Base-by-base conservation (phyloP, 2,888 invertebrate genomes). In the Kryphioiulus occultus region DNA sequence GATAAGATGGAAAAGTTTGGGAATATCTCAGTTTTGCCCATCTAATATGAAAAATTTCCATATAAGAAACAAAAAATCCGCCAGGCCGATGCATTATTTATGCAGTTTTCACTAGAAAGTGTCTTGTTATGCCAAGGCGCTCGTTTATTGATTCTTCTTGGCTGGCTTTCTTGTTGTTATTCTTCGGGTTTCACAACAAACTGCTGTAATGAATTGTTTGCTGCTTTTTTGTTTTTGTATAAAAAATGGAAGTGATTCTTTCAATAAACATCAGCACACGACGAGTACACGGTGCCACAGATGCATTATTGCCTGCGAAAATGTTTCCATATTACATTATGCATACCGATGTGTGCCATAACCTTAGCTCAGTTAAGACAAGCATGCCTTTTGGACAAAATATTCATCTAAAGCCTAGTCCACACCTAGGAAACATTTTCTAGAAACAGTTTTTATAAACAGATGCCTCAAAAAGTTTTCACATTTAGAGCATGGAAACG, bases 1-100 rank as follows among this genome's bases (percentile, higher is more conserved):
- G 78, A 78, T 78, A 78, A 78, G 78, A 78, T 78, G 78, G 17
- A 32, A 78, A 78, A 78, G 78, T 78, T 78, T 78, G 78, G 78
- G 30, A 78, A 78, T 78, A 78, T 78, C 78, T 78, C 78, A 78
- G 78, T 17, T 78, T 78, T 78, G 78, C 78, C 78, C 78, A 78
- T 78, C 78, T 78, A 78, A 78, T 78, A 78, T 78, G 78, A 78
- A 78, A 78, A 78, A 78, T 78, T 78, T 78, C 78, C 78, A 78
- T 78, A 78, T 78, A 30, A 78, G 30, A 26, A 78, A 30, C 30
- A 78, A 30, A 78, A 78, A 78, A 78, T 78, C 30, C 78, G 17
- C 78, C 78, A 26, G 26, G 15, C 78, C 78, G 78, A 78, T 78
- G 78, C 78, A 78, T 78, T 78, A 78, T 78, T 78, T 78, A 78